A percentile compares a stretch with the other conserved stretches of the same genome.
phyloP scores from a whole-genome alignment of 64 coral and sea anemone species.

The Stichodactyla helianthus region DNA sequence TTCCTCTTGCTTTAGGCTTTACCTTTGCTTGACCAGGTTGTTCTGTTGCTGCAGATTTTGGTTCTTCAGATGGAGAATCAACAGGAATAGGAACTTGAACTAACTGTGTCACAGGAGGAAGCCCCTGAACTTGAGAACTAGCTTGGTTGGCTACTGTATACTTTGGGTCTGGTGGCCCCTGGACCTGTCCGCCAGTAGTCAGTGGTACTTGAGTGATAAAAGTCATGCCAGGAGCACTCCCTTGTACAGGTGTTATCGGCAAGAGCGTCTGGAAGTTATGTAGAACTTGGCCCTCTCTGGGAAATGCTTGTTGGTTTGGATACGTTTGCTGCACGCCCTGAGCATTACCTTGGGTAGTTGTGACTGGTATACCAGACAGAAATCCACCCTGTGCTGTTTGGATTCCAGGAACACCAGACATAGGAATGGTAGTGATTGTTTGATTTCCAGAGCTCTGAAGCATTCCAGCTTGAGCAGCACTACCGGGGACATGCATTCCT shows the following conservation, averaged over 20 bases:
- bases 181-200: conserved; percentile 42
- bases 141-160: conserved; percentile 63
- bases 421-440: conserved; percentile 39
- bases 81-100: conserved; percentile 42
- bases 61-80: conserved; percentile 32
- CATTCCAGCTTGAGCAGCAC: conserved; percentile 26
- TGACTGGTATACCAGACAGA: conserved; percentile 33
- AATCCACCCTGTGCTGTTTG: conserved; percentile 42
- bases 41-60: conserved; percentile 48
- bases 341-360: conserved; percentile 8
- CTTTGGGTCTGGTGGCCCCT: conserved; percentile 56
- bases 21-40: conserved; percentile 24
- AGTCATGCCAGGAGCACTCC: conserved; percentile 56
- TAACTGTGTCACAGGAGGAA: conserved; percentile 18
- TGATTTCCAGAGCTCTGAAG: conserved; percentile 15
- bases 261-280: conserved; percentile 80
- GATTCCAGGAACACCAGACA: conserved; percentile 42
- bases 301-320: conserved; percentile 42
- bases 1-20: conserved; percentile 36
- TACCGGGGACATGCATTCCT: conserved; percentile 59
- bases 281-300: conserved; percentile 80
- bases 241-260: conserved; percentile 78
- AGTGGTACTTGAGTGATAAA: conserved; percentile 70
- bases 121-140: conserved; percentile 46
- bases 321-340: not conserved